phyloP scores from a whole-genome alignment of 2,888 invertebrate genomes.

The Thysanoteuthis rhombus region DNA sequence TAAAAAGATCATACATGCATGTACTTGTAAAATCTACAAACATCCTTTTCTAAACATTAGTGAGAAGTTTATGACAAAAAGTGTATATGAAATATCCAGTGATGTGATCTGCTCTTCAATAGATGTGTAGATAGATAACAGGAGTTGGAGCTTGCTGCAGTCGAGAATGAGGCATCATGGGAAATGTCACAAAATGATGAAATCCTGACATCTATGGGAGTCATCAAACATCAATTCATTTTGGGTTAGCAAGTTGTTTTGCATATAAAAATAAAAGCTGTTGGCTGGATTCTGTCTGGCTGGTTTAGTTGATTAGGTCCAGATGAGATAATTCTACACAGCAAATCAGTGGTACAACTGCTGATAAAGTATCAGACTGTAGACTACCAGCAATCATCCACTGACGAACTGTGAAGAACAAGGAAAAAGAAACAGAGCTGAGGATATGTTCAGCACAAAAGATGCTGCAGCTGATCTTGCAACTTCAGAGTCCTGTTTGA shows the following conservation, averaged over 20 bases:
- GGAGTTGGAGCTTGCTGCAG: neutral
- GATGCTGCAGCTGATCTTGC: neutral
- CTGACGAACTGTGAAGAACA: constrained; percentile 30
- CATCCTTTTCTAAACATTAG: neutral
- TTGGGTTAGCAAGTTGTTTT: too few relatives aligned
- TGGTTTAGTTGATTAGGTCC: neutral
- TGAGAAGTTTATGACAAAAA: neutral
- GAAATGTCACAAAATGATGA: neutral
- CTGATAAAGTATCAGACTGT: constrained; percentile 41
- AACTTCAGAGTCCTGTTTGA: neutral
- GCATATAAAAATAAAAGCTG: too few relatives aligned
- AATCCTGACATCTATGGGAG: too few relatives aligned
- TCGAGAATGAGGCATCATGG: neutral
- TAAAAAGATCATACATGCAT: too few relatives aligned
- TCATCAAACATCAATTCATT: too few relatives aligned
- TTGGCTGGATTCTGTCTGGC: neutral
- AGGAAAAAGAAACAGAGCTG: neutral
- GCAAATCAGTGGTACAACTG: constrained; percentile 56
- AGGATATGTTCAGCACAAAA: too few relatives aligned
- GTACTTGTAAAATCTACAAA: too few relatives aligned
- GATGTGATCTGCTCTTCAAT: neutral
- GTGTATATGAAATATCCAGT: neutral
- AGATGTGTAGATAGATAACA: neutral
- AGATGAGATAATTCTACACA: neutral
- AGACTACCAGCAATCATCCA: constrained; percentile 33